Evolutionary conservation across 2,888 invertebrate genomes (phyloP), one percentile per base, ranked within the genome.

Genomic region (Ferrisia virgata): DNA sequence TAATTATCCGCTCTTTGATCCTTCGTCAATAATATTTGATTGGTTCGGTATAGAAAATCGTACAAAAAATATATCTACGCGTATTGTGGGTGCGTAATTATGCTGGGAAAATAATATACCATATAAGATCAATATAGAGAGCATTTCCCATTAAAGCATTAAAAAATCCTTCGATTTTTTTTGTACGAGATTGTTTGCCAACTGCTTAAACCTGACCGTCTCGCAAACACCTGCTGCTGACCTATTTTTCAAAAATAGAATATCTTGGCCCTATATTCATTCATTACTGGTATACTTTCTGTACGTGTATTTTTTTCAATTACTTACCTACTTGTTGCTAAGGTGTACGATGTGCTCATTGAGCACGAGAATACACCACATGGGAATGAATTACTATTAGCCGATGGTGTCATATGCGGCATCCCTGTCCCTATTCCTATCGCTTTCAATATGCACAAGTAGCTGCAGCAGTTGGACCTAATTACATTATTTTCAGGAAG

Each of bases 161-260:
- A 53, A 33, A 33, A 76, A 83, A 83, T 82, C 72, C 76, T 76
- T 72, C 83, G 72, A 40, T 31, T 28, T 82, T 83, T 28, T 76
- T 83, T 58, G 33, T 82, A 22, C 36, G 15, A 83, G 43, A 83
- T 72, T 25, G 76, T 83, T 47, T 83, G 83, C 83, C 83, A 83
- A 83, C 83, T 72, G 83, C 72, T 83, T 83, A 83, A 83, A 83
- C 83, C 83, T 83, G 83, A 83, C 83, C 83, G 83, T 83, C 83
- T 83, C 83, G 83, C 83, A 83, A 83, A 83, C 83, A 83, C 83
- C 83, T 83, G 83, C 83, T 72, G 83, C 76, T 83, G 83, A 83
- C 83, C 83, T 83, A 83, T 83, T 83, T 83, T 83, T 83, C 83
- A 83, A 83, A 83, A 83, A 83, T 83, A 83, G 83, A 82, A 83